Base-by-base conservation (phyloP, 2,797 vertebrate genomes). In the Ceyx erithaca region DNA sequence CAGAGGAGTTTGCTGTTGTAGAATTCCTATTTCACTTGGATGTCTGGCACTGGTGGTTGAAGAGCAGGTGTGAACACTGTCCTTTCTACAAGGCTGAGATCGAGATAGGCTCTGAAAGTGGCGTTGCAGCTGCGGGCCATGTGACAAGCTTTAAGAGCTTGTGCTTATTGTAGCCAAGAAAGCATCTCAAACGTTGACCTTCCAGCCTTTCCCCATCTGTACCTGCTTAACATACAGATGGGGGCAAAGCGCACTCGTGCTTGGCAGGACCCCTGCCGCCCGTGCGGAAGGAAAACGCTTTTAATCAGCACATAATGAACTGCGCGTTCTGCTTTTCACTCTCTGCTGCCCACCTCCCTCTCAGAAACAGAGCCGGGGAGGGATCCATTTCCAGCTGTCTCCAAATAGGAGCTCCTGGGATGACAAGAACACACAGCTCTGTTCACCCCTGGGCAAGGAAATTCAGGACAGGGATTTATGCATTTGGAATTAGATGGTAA, bases 191-290 rank as follows among this genome's bases (percentile, higher is more conserved):
- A 62, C 12, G 1, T n/a, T 94, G 87, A 75, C 85, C 90, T 92
- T 25, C 17, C 79, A 87, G 85, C 91, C 80, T 89, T 72, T 94
- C 40, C 78, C 89, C 94, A 87, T 93, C 92, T 93, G 86, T 88
- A 85, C 82, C 82, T 94, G 82, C 61, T 95, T 83, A 81, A 58
- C 48, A 64, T 35, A 72, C 79, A 93, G 89, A 91, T 91, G 80
- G 76, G 62, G 73, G 33, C 57, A 77, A 73, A 71, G 77, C 87
- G 61, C 41, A 1, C 28, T 87, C 1, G 54, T 71, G 61, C 33
- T 54, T 31, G 83, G 83, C 80, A 80, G 92, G 92, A 87, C 66
- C 69, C 80, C 87, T 78, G 68, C 81, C 0, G 59, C 87, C 87
- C 84, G 18, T 75, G 87, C 37, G 7, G 25, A 92, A 92, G 72